Percentiles rank a stretch among this genome's conserved stretches.
Evolutionary conservation across 2,888 invertebrate genomes (phyloP).

Genomic region (Leptinotarsa peninsularis): DNA sequence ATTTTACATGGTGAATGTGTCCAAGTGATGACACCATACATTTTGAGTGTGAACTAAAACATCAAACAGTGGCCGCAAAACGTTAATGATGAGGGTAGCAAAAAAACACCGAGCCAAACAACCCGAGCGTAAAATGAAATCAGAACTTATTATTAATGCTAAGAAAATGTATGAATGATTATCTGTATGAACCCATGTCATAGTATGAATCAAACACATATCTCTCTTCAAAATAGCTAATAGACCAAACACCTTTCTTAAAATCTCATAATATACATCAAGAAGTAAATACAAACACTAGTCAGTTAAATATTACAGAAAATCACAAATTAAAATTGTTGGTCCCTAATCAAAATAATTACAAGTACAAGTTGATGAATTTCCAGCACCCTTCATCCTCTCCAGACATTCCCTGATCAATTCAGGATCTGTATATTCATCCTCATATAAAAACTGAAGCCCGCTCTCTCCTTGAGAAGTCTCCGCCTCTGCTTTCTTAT

Average conservation of each 20-base stretch:
- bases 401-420: conserved; percentile 49
- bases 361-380: conserved; percentile 50
- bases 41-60: no score
- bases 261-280: background rate
- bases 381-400: conserved; percentile 44
- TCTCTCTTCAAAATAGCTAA: background rate
- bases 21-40: no score
- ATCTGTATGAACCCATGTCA: no score
- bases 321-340: conserved; percentile 13
- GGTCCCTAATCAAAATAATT: conserved; percentile 44
- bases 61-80: no score
- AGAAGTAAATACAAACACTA: background rate
- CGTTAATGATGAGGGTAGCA: no score
- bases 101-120: no score
- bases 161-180: no score
- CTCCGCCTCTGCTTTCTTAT: conserved; percentile 42
- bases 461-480: conserved; percentile 40
- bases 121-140: no score
- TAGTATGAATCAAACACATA: background rate
- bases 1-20: no score
- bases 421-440: conserved; percentile 51
- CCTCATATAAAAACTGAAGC: conserved; percentile 51
- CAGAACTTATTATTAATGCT: no score
- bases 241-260: background rate
- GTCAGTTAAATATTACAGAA: background rate